These are phyloP conservation scores for Paguma larvata DNA, from an alignment of 2,797 vertebrate species.

Conservation along the genomic window DNA sequence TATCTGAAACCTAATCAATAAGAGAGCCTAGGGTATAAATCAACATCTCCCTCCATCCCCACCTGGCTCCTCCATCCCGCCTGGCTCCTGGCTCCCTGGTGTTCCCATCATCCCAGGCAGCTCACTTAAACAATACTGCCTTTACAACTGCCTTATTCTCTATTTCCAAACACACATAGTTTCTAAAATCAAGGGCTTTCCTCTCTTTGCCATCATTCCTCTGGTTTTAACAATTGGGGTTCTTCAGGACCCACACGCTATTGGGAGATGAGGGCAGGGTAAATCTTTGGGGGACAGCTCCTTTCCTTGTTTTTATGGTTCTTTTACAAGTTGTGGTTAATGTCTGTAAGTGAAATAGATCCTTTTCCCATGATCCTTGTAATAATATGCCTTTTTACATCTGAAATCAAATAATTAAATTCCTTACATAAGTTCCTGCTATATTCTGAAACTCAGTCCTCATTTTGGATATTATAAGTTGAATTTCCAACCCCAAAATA, in stretches of 20 bases:
- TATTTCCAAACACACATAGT: neutral
- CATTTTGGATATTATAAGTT: conserved; percentile 19
- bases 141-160: neutral
- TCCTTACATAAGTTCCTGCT: neutral
- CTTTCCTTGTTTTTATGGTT: neutral
- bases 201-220: neutral
- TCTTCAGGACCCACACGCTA: neutral
- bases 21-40: neutral
- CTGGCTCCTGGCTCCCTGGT: neutral
- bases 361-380: neutral
- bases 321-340: neutral
- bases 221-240: neutral
- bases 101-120: neutral
- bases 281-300: neutral
- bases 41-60: neutral
- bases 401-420: conserved; percentile 27
- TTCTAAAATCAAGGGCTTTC: neutral
- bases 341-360: neutral
- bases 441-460: neutral
- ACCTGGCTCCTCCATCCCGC: neutral
- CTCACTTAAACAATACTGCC: neutral
- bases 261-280: neutral
- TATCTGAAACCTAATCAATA: neutral
- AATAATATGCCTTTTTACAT: neutral
- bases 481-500: neutral